Evolutionary conservation across 1,140 invertebrate genomes (phyloP).

Genomic region (Coptotermes formosanus): DNA sequence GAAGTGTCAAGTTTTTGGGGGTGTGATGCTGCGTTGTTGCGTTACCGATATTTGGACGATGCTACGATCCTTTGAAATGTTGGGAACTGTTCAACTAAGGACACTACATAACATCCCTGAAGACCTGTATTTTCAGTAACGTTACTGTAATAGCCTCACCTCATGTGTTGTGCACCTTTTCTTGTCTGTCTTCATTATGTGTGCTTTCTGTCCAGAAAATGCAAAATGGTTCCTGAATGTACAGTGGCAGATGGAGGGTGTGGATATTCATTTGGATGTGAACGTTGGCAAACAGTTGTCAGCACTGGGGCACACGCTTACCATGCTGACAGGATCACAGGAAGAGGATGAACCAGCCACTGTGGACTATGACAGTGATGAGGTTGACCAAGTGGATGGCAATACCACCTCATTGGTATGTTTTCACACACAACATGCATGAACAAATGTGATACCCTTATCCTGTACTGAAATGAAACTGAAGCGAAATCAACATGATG

Average conservation of each 20-base stretch:
- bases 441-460: constrained; percentile 34
- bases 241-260: constrained; percentile 98
- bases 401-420: constrained; percentile 42
- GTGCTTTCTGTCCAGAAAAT: constrained; percentile 63
- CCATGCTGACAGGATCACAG: constrained; percentile 78
- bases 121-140: no score
- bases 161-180: no score
- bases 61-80: no score
- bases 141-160: no score
- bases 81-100: no score
- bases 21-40: no score
- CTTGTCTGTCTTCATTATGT: no score
- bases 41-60: no score
- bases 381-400: constrained; percentile 68
- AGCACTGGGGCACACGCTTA: constrained; percentile 90
- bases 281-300: constrained; percentile 95
- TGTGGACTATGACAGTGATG: constrained; percentile 74
- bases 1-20: no score
- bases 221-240: constrained; percentile 98
- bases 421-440: neutral
- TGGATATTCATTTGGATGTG: constrained; percentile 94
- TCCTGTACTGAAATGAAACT: constrained; percentile 38
- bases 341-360: constrained; percentile 75
- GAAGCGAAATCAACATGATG: neutral
- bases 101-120: no score